Percentiles rank a stretch among this genome's conserved stretches.
Evolutionary conservation across 2,113 vertebrate genomes (phyloP).

Genomic region (Sula dactylatra): DNA sequence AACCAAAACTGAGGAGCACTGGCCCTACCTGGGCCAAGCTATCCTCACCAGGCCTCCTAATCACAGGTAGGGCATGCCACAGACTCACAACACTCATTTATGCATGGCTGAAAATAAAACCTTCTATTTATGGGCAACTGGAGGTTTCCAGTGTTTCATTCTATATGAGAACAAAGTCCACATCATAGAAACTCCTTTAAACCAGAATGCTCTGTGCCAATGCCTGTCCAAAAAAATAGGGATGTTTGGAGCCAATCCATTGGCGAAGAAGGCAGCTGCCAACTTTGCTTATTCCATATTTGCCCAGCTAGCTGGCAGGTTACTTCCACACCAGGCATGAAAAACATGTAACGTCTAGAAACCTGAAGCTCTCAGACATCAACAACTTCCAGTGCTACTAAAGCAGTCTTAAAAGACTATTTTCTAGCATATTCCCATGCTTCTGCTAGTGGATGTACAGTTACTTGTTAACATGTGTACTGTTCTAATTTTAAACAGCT

Average conservation of each 20-base stretch:
- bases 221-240: background rate
- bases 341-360: background rate
- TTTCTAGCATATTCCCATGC: background rate
- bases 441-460: background rate
- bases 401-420: background rate
- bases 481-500: slow-evolving; percentile 75
- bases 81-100: background rate
- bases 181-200: background rate
- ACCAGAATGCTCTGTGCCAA: background rate
- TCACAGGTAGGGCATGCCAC: background rate
- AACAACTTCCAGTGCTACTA: background rate
- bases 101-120: background rate
- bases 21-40: background rate
- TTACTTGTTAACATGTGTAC: slow-evolving; percentile 77
- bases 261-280: background rate
- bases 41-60: background rate
- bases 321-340: fast-evolving
- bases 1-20: background rate
- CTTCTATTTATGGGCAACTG: background rate
- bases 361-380: background rate
- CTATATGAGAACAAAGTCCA: background rate
- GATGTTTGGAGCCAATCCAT: background rate
- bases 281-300: background rate
- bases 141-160: background rate
- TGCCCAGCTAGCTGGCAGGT: background rate